Base-by-base conservation (phyloP, 2,888 invertebrate species). In the Onchidella celtica region DNA sequence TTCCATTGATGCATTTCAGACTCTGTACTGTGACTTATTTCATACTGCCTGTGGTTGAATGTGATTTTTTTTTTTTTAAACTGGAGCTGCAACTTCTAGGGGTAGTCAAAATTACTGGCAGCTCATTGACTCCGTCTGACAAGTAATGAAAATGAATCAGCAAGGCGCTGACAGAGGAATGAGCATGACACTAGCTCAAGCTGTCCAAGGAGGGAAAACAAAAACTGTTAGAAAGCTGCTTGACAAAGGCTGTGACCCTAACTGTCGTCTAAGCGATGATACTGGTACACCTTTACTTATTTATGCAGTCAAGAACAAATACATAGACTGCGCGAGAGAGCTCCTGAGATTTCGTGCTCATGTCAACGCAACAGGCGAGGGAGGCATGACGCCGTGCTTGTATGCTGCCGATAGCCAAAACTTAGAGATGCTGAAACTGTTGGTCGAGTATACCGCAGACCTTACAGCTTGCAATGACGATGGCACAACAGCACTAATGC, bases 381-480 rank as follows among this genome's bases (percentile, higher is more conserved):
- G 1, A 1, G 68, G 77, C 11, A 77, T 77, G 77, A 66, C 68
- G 1, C 68, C 77, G 2, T 32, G 6, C 1, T 24, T 77, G 68
- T 68, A 77, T 77, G 77, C 77, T 3, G 32, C 77, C 17, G 77
- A 77, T 27, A 66, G 9, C 17, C 55, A 57, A 4, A 34, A 66
- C n/a, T 0, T 32, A 6, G n/a, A 77, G 6, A 27, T 2, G 24
- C 77, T 77, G n/a, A 34, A 68, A 9, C 34, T 14, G 34, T 57
- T 77, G 0, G 57, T 17, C 9, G 68, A 68, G 9, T 17, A 17
- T 34, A n/a, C 14, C 1, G 76, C 77, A 2, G 57, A 77, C 24
- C n/a, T 68, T 14, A 77, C 47, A 2, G 24, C 24, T 14, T 34
- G 47, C 17, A 36, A 68, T 36, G 24, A 66, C 0, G 11, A 66